Base-by-base conservation (phyloP, 2,797 vertebrate genomes). In the Rhynchotus rufescens region DNA sequence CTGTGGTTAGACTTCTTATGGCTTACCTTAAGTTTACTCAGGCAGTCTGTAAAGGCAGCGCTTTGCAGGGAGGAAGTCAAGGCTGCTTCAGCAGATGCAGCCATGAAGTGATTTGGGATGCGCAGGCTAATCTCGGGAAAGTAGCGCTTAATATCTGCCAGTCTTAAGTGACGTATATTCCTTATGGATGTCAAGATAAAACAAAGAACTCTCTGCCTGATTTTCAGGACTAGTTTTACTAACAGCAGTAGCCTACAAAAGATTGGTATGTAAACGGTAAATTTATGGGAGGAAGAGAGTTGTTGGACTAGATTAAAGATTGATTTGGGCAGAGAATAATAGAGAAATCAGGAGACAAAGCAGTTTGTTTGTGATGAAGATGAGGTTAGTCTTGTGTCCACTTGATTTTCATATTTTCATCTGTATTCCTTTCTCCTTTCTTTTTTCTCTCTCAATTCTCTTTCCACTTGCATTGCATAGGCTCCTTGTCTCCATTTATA, bases 221-320 rank as follows among this genome's bases (percentile, higher is more conserved):
- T 76, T 94, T 86, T 90, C 67, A 45, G 28, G 14, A 26, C 22
- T 21, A 26, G 77, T 88, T 77, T 93, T n/a, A 40, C 10, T 56
- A 54, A 49, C 34, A 60, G 45, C 34, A 44, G 14, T 83, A 56
- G 75, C n/a, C 71, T 86, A 16, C 20, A 83, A 65, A 38, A 73
- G 22, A 44, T 83, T 89, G 69, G 72, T 81, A 66, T 67, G 28
- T 23, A 85, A 80, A 76, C 25, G 64, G 51, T 87, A 85, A 28
- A 93, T 92, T 54, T 92, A 81, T 86, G 65, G 51, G 83, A 51
- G 28, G 59, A 20, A 85, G 61, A 6, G 30, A 93, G 47, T 74
- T 96, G 78, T 5, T 91, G 69, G 92, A 90, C 79, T 67, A 78
- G 10, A 62, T 69, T 89, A 86, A 66, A 89, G 85, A 80, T 90